Evolutionary conservation across 2,113 vertebrate species (phyloP), one percentile per base, ranked within the genome.

Genomic region (Laterallus jamaicensis): DNA sequence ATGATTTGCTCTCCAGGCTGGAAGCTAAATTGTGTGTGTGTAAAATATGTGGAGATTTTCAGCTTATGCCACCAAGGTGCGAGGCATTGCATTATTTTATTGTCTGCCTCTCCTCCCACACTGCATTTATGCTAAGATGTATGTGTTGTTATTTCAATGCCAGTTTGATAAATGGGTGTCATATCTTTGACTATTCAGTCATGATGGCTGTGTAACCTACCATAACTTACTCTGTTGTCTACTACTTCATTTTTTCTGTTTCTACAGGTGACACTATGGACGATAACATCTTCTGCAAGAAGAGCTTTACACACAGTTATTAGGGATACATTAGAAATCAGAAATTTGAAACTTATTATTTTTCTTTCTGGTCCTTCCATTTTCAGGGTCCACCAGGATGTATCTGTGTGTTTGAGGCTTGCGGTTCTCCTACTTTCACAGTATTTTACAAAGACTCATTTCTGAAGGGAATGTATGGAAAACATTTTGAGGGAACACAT

Each of bases 171-270:
- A 92, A 96, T 69, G 44, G 64, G 18, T 92, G 90, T 90, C 86
- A 67, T 69, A 93, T 76, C 64, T 97, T 88, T 94, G 62, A 94
- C 54, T 90, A 29, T 84, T 94, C 80, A 68, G 92, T 93, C 60
- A 71, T 84, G 88, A 92, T 91, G 88, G 35, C 80, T 91, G n/a
- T 86, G 69, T 92, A 93, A 92, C 68, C 31, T 89, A 56, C 76
- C 60, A n/a, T 90, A 86, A 71, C 60, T 83, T 94, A 50, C 0
- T 69, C 78, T 37, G 14, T 70, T 87, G 56, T 71, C 74, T 75
- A 28, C 13, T 68, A 22, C 6, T 52, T 15, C 0, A 2, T 62
- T 20, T 25, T 67, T 39, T 12, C 13, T 32, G 4, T 74, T 79
- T 82, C 52, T 28, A 1, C 32, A 68, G 26, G 22, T 5, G 19